Evolutionary conservation across 2,888 invertebrate genomes (phyloP).

Genomic region (Tipula vernalis): DNA sequence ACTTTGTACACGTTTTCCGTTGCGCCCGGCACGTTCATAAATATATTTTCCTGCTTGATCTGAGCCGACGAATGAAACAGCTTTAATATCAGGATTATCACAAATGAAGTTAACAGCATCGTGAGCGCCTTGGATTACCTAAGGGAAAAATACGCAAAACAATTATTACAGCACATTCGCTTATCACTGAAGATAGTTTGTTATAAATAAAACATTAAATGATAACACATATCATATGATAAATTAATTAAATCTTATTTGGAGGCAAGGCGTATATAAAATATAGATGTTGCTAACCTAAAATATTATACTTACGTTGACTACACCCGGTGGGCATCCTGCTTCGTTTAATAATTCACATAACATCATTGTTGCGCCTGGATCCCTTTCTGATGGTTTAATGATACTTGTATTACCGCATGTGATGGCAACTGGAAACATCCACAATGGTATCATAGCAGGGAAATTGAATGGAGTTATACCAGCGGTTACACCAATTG

Average conservation of each 20-base stretch:
- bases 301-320: slow-evolving; percentile 52
- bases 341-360: slow-evolving; percentile 88
- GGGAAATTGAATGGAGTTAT: slow-evolving; percentile 99
- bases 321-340: slow-evolving; percentile 90
- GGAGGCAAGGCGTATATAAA: neutral
- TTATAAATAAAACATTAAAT: neutral
- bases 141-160: slow-evolving; percentile 21
- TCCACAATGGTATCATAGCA: slow-evolving; percentile 99
- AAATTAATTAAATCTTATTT: neutral
- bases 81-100: slow-evolving; percentile 88
- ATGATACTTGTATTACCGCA: slow-evolving; percentile 92
- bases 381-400: slow-evolving; percentile 96
- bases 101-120: slow-evolving; percentile 95
- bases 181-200: neutral
- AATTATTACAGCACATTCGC: neutral
- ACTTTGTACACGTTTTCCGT: slow-evolving; percentile 92
- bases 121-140: slow-evolving; percentile 88
- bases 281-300: neutral
- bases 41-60: slow-evolving; percentile 94
- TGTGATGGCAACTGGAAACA: slow-evolving; percentile 71
- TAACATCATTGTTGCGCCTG: slow-evolving; percentile 90
- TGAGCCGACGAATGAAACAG: slow-evolving; percentile 97
- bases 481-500: slow-evolving; percentile 78
- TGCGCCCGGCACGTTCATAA: slow-evolving; percentile 78
- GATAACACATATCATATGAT: neutral